A percentile compares a stretch with the other conserved stretches of the same genome.
These are phyloP conservation scores for Apodemia zela DNA, from an alignment of 2,888 invertebrate genomes.

Conservation along the genomic window DNA sequence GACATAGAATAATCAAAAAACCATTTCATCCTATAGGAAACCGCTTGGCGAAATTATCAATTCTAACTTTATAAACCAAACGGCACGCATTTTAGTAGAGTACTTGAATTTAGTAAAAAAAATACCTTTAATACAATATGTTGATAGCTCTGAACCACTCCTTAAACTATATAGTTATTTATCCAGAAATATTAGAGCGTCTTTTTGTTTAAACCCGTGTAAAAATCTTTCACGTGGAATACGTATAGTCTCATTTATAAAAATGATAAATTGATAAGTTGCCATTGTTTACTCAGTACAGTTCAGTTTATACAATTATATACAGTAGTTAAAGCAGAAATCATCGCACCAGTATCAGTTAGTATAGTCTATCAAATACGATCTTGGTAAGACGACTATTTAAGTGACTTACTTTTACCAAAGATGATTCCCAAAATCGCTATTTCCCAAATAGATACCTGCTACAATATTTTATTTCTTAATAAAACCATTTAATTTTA, in stretches of 20 bases:
- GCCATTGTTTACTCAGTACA: neutral
- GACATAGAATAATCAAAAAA: neutral
- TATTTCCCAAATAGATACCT: neutral
- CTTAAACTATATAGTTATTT: no score
- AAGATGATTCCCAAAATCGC: neutral
- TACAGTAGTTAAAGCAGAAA: slow-evolving; percentile 52
- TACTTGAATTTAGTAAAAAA: no score
- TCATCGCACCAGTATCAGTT: slow-evolving; percentile 27
- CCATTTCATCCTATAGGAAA: no score
- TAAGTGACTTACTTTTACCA: neutral
- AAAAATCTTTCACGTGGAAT: neutral
- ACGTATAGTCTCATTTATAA: neutral
- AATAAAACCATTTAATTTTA: neutral
- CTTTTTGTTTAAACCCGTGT: neutral
- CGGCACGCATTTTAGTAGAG: no score
- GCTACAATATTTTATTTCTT: neutral
- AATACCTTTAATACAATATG: no score
- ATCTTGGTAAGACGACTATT: neutral
- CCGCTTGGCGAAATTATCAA: no score
- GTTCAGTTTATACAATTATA: neutral
- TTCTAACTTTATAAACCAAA: no score
- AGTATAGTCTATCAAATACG: neutral
- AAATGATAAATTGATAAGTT: slow-evolving; percentile 3
- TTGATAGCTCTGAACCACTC: no score
- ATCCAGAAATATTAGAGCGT: neutral